Evolutionary conservation across 2,888 invertebrate species (phyloP).

Genomic region (Acanthosoma haemorrhoidale): DNA sequence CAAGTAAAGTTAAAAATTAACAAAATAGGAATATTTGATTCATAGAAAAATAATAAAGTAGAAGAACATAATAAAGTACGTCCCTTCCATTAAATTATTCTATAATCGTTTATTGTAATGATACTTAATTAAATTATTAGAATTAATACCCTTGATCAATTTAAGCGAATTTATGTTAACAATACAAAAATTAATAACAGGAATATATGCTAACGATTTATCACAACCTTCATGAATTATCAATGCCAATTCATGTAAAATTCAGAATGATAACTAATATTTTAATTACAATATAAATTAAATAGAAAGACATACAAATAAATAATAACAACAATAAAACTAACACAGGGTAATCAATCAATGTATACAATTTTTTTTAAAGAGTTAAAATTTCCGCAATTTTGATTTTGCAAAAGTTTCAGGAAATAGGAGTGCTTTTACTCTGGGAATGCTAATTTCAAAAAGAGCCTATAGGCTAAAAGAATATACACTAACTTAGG

Average conservation of each 20-base stretch:
- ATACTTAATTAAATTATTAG: not conserved
- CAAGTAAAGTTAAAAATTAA: too few relatives aligned
- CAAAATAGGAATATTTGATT: too few relatives aligned
- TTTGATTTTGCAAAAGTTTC: too few relatives aligned
- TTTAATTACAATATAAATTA: not conserved
- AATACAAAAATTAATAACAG: not conserved
- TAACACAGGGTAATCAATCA: not conserved
- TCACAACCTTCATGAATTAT: constrained; percentile 1
- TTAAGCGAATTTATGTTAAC: not conserved
- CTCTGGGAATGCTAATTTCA: too few relatives aligned
- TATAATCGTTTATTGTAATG: not conserved
- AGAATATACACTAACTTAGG: too few relatives aligned
- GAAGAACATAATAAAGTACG: too few relatives aligned
- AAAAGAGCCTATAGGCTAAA: too few relatives aligned
- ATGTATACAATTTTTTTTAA: too few relatives aligned
- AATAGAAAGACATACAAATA: not conserved
- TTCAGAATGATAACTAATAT: not conserved
- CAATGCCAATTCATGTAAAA: not conserved
- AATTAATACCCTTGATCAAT: not conserved
- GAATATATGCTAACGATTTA: not conserved
- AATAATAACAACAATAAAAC: constrained; percentile 7
- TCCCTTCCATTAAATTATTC: too few relatives aligned
- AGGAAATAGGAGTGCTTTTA: too few relatives aligned
- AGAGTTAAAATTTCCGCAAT: too few relatives aligned
- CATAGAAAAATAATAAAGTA: too few relatives aligned